phyloP scores from a whole-genome alignment of 92 coral and sea anemone species.

The Hydrozoanthus gracilis region DNA sequence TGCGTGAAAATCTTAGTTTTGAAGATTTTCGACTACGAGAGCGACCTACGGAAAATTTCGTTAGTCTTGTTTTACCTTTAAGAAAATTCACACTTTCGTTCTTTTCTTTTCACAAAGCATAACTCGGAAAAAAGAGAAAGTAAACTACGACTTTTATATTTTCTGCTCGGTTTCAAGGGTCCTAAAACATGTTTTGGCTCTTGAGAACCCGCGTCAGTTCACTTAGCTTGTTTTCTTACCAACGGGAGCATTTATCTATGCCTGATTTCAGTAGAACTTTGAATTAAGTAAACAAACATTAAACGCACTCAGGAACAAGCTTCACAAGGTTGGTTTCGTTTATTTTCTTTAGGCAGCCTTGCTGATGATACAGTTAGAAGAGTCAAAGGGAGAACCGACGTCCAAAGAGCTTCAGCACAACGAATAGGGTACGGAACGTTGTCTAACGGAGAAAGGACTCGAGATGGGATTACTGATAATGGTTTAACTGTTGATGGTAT shows the following conservation, averaged over 20 bases:
- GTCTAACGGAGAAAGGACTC: neutral
- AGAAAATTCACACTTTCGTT: too few relatives aligned
- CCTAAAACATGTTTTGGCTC: neutral
- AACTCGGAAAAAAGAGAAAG: neutral
- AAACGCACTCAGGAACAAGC: neutral
- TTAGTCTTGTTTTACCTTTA: too few relatives aligned
- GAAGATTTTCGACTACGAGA: too few relatives aligned
- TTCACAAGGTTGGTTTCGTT: neutral
- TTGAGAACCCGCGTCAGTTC: neutral
- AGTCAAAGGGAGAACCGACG: slow-evolving; percentile 12
- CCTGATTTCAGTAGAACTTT: too few relatives aligned
- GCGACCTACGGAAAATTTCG: too few relatives aligned
- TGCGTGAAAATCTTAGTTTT: too few relatives aligned
- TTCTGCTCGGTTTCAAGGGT: neutral
- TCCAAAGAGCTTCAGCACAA: neutral
- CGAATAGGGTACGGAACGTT: neutral
- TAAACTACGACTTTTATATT: neutral
- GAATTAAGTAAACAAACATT: too few relatives aligned
- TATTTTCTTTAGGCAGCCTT: slow-evolving; percentile 47
- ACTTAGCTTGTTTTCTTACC: neutral
- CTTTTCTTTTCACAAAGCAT: too few relatives aligned
- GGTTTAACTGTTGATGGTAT: neutral
- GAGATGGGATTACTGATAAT: neutral
- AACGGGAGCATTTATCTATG: neutral
- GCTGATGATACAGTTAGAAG: slow-evolving; percentile 65